These are phyloP conservation scores for Actinernus sp. DNA, from an alignment of 92 coral and sea anemone genomes.

Conservation along the genomic window DNA sequence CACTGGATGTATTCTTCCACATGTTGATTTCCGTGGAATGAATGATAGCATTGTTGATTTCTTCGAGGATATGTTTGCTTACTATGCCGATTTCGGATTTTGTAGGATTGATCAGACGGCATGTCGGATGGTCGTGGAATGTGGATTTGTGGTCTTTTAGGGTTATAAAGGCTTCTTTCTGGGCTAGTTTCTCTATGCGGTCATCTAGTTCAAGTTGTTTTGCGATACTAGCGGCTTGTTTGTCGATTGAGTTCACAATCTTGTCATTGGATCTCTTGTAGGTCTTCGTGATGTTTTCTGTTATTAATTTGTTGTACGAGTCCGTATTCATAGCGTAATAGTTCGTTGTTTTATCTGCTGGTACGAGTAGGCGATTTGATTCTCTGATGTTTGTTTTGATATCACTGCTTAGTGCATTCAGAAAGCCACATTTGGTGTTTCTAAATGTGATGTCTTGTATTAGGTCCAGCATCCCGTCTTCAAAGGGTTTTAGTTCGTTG, in stretches of 20 bases:
- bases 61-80: conserved; percentile 9
- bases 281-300: neutral
- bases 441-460: too few relatives aligned
- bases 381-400: neutral
- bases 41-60: neutral
- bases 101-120: conserved; percentile 11
- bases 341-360: neutral
- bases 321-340: neutral
- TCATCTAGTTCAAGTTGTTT: neutral
- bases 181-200: neutral
- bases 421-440: neutral
- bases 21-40: neutral
- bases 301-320: neutral
- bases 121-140: neutral
- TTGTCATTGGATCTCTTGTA: neutral
- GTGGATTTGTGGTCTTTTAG: conserved; percentile 12
- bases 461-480: neutral
- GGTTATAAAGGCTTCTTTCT: neutral
- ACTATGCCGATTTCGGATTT: conserved; percentile 4
- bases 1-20: conserved; percentile 22
- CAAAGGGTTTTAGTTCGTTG: neutral
- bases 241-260: neutral
- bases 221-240: neutral
- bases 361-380: neutral
- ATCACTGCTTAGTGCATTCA: neutral